Base-by-base conservation (phyloP, 2,888 invertebrate genomes). In the Galerucella nymphaeae region DNA sequence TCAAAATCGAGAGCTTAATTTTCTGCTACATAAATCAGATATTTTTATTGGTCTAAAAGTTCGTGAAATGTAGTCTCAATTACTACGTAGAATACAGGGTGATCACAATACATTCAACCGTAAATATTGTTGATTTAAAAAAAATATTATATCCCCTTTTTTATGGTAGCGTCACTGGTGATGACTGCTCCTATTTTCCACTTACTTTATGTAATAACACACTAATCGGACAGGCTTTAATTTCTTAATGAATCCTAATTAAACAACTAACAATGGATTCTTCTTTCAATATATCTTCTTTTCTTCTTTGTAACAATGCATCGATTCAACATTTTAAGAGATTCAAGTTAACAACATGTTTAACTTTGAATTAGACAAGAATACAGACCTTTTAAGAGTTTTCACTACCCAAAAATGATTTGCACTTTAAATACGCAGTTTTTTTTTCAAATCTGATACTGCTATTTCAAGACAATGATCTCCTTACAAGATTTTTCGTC, bases 1-100 rank as follows among this genome's bases (percentile, higher is more conserved):
- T 38, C 50, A 64, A 64, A 64, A 50, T 50, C 50, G 23, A 50
- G 65, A 53, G 16, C 38, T 66, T 57, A 57, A 66, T 66, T 66
- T 66, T 66, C 66, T 55, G 66, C 66, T 41, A 66, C 66, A 66
- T 66, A 66, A 66, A 66, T 66, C 57, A 66, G 8, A 41, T 23
- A 18, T 13, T 42, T 38, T 18, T 62, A 42, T 62, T 38, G 61
- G 61, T 62, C 61, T 14, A 30, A 8, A n/a, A n/a, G 11, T 13
- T 10, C 41, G 9, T 16, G 42, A 42, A 62, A 62, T 62, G 41
- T 16, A 62, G 16, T 42, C 16, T 62, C 61, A 41, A 62, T 62
- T 41, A 62, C n/a, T 58, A 14, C 11, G 58, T 53, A 9, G 16
- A 18, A 10, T 53, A 53, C 18, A 30, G 30, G 30, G 30, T 30